These are phyloP conservation scores for Tangara arthus DNA, from an alignment of 2,797 vertebrate genomes.

Conservation along the genomic window DNA sequence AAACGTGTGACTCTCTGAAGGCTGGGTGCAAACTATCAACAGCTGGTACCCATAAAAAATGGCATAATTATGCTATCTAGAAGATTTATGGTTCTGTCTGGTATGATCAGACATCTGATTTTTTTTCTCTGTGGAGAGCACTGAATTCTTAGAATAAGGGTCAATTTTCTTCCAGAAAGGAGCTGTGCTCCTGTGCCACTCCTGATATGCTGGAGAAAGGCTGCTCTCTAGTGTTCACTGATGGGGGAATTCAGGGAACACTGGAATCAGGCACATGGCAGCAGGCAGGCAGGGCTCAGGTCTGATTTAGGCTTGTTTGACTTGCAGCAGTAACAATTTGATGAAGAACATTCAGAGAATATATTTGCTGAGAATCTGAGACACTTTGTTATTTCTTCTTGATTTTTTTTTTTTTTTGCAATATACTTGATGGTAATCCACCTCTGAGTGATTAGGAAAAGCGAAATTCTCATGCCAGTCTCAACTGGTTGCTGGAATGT, in stretches of 20 bases:
- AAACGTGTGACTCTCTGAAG: background rate
- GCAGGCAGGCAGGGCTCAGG: fast-evolving
- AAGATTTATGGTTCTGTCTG: background rate
- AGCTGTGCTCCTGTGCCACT: too few relatives aligned
- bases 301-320: background rate
- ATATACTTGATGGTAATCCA: background rate
- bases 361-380: background rate
- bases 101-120: background rate
- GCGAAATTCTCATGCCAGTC: background rate
- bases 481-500: background rate
- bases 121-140: background rate
- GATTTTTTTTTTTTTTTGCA: background rate
- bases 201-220: constrained; percentile 28
- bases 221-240: constrained; percentile 67
- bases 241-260: background rate
- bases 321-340: background rate
- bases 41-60: background rate
- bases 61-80: background rate
- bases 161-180: background rate
- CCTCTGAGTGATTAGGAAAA: background rate
- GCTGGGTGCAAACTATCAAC: background rate
- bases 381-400: background rate
- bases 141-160: background rate
- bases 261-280: fast-evolving
- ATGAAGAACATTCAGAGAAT: background rate